Conservation (phyloP, 2,888 invertebrate genomes). For the Coecobrya sp. region DNA sequence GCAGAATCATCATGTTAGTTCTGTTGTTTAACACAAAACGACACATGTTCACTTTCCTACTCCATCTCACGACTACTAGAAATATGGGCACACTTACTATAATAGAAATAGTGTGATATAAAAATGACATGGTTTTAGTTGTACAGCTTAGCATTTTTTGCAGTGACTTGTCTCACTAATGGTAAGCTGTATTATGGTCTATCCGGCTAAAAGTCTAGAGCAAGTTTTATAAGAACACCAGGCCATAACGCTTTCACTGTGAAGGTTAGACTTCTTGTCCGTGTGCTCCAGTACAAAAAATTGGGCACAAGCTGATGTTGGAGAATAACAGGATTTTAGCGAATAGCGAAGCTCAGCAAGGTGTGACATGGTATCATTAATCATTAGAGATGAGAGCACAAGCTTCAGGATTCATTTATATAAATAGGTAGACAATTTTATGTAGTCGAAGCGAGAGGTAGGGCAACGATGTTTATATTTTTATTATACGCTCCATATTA, state of each 20-base stretch:
- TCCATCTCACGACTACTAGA: not conserved
- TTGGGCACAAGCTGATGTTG: not conserved
- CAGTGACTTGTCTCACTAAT: conserved; percentile 6
- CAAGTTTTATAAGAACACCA: not conserved
- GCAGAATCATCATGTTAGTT: conserved; percentile 50
- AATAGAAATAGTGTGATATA: conserved; percentile 25
- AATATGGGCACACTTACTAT: not conserved
- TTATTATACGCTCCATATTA: not conserved
- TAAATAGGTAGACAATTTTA: conserved; percentile 53
- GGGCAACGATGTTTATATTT: not conserved
- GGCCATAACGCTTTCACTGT: not conserved
- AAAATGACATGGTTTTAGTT: not conserved
- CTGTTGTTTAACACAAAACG: conserved; percentile 28
- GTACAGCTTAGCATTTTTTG: not conserved
- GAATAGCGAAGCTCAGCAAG: conserved; percentile 79
- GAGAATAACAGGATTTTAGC: conserved; percentile 68
- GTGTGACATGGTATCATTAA: conserved; percentile 81
- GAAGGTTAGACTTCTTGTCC: conserved; percentile 10
- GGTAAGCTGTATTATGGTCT: not conserved
- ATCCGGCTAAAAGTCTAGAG: not conserved
- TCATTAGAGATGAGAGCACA: conserved; percentile 76
- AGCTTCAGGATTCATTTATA: conserved; percentile 76
- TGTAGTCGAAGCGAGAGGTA: not conserved
- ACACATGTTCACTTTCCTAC: conserved; percentile 71
- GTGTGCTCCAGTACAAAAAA: conserved; percentile 1